phyloP scores from a whole-genome alignment of 2,113 vertebrate species.

The Paramormyrops kingsleyae region DNA sequence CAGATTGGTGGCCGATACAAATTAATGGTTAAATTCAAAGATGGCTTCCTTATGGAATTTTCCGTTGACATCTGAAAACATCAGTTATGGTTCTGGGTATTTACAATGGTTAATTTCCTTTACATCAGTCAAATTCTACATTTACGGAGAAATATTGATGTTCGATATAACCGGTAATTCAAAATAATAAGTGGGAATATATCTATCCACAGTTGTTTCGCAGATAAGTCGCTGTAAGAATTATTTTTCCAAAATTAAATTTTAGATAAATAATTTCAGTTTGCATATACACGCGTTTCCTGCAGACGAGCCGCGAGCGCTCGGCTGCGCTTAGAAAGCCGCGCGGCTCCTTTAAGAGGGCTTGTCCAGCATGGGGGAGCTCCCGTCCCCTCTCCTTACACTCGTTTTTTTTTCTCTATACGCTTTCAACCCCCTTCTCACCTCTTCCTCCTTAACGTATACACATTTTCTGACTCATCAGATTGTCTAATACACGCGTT shows the following conservation, averaged over 20 bases:
- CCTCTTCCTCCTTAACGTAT: constrained; percentile 25
- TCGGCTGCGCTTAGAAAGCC: not conserved
- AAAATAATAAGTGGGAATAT: not conserved
- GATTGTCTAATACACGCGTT: constrained; percentile 9
- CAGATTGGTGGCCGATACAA: not conserved
- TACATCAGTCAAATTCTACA: not conserved
- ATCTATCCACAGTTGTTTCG: not conserved
- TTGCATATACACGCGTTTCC: not conserved
- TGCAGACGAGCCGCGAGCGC: not conserved
- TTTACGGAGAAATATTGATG: not conserved
- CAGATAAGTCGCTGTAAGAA: not conserved
- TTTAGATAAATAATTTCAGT: not conserved
- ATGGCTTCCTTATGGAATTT: not conserved
- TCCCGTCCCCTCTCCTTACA: constrained; percentile 27
- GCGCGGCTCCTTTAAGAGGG: constrained; percentile 30
- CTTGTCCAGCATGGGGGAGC: not conserved
- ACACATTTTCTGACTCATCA: constrained; percentile 29
- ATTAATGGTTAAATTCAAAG: not conserved
- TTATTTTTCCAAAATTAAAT: not conserved
- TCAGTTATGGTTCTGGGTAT: not conserved
- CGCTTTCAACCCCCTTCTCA: constrained; percentile 23
- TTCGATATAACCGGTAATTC: not conserved
- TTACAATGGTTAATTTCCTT: not conserved
- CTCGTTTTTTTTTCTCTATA: constrained; percentile 36
- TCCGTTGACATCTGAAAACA: not conserved